These are phyloP conservation scores for Bolinopsis microptera DNA, from an alignment of 37 sponge, comb jelly and placozoan genomes.

Conservation along the genomic window DNA sequence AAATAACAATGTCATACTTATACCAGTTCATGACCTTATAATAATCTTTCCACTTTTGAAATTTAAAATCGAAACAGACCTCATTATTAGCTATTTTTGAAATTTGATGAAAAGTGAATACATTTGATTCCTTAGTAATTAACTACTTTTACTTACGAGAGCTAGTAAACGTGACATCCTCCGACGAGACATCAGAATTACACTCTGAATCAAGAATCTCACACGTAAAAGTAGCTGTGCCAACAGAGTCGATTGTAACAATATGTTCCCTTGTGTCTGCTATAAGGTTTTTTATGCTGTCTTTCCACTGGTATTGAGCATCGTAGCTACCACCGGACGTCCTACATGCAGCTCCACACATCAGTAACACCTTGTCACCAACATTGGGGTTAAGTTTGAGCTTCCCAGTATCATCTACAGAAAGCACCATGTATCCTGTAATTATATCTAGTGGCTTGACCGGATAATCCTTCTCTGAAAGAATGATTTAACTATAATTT, in stretches of 20 bases:
- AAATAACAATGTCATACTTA: too few species aligned
- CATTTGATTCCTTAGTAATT: too few species aligned
- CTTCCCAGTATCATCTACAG: neutral
- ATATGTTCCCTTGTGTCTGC: neutral
- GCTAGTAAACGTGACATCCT: neutral
- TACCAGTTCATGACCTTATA: too few species aligned
- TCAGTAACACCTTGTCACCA: neutral
- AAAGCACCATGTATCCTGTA: neutral
- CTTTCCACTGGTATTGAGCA: slow-evolving; percentile 14
- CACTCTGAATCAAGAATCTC: neutral
- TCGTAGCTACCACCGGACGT: neutral
- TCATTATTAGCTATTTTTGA: too few species aligned
- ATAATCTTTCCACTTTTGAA: too few species aligned
- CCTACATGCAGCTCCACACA: slow-evolving; percentile 51
- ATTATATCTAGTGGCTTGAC: neutral
- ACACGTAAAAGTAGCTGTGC: neutral
- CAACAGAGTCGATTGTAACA: neutral
- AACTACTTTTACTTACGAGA: too few species aligned
- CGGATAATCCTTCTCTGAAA: slow-evolving; percentile 39
- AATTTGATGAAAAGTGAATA: too few species aligned
- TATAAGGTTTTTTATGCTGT: neutral
- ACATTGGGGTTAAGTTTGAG: neutral
- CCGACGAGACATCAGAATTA: neutral
- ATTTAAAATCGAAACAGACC: too few species aligned
- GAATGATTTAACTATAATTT: neutral